These are phyloP conservation scores for Drosophila navojoa DNA, from an alignment of 1,140 invertebrate genomes.

Conservation along the genomic window DNA sequence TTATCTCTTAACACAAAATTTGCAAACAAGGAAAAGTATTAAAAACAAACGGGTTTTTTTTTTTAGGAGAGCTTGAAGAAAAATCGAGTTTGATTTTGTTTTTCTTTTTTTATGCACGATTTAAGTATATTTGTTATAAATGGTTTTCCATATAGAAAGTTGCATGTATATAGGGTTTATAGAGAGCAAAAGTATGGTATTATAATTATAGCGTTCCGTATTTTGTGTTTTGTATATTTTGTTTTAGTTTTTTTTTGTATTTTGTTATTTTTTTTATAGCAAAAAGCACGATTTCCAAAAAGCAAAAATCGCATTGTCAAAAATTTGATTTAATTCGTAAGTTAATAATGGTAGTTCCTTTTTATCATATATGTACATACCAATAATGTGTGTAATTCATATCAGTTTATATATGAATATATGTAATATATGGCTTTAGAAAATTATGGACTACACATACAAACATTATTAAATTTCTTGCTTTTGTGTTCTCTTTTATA, in stretches of 20 bases:
- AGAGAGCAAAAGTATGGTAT: constrained; percentile 71
- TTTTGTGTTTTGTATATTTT: constrained; percentile 37
- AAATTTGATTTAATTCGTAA: constrained; percentile 77
- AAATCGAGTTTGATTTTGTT: constrained; percentile 31
- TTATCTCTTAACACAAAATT: constrained; percentile 41
- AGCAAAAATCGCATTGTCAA: constrained; percentile 79
- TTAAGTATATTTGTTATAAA: constrained; percentile 46
- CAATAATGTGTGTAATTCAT: constrained; percentile 50
- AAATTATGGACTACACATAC: constrained; percentile 77
- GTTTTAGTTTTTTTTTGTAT: constrained; percentile 25
- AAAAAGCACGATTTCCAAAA: constrained; percentile 81
- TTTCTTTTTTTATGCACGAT: constrained; percentile 40
- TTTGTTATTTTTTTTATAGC: constrained; percentile 49
- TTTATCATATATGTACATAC: constrained; percentile 25
- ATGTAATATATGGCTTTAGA: constrained; percentile 61
- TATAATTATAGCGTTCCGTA: constrained; percentile 51
- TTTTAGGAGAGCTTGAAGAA: constrained; percentile 23
- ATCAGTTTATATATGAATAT: constrained; percentile 27
- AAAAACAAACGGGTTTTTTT: not conserved
- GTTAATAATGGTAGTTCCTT: constrained; percentile 62
- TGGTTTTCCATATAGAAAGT: constrained; percentile 63
- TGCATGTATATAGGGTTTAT: constrained; percentile 73
- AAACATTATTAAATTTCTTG: constrained; percentile 52
- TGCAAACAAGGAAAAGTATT: constrained; percentile 14
- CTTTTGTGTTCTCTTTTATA: constrained; percentile 44